Conservation (phyloP, 2,888 invertebrate species). For the Chrysotoxum bicinctum region DNA sequence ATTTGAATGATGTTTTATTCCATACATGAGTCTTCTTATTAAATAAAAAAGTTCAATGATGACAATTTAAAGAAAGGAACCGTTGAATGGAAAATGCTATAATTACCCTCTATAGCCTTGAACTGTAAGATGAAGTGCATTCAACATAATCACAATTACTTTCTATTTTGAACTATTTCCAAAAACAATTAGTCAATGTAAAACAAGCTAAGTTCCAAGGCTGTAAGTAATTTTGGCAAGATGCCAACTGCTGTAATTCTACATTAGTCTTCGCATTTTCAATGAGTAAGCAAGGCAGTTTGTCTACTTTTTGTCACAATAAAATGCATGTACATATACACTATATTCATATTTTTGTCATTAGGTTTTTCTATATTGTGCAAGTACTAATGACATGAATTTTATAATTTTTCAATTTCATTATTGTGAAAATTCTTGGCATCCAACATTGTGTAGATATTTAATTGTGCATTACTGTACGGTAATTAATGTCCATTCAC, state of each 20-base stretch:
- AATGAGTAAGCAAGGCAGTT: neutral
- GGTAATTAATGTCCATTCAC: neutral
- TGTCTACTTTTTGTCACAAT: neutral
- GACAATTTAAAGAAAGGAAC: too few species aligned
- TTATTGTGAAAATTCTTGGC: neutral
- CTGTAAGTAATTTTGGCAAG: neutral
- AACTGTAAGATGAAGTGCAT: too few species aligned
- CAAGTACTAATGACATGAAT: neutral
- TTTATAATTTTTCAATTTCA: neutral
- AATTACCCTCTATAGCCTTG: too few species aligned
- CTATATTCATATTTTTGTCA: neutral
- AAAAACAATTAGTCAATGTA: neutral
- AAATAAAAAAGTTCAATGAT: too few species aligned
- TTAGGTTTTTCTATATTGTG: neutral
- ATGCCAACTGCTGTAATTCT: neutral
- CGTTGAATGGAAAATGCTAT: too few species aligned
- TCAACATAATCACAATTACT: too few species aligned
- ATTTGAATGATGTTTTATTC: too few species aligned
- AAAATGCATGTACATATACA: neutral
- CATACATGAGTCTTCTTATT: too few species aligned
- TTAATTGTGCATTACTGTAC: neutral
- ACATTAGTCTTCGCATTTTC: neutral
- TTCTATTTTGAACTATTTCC: neutral
- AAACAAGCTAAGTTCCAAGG: neutral
- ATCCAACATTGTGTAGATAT: neutral